A percentile compares a stretch with the other conserved stretches of the same genome.
Evolutionary conservation across 53 echinoderm and acorn worm genomes (phyloP).

Genomic region (Hippasteria phrygiana): DNA sequence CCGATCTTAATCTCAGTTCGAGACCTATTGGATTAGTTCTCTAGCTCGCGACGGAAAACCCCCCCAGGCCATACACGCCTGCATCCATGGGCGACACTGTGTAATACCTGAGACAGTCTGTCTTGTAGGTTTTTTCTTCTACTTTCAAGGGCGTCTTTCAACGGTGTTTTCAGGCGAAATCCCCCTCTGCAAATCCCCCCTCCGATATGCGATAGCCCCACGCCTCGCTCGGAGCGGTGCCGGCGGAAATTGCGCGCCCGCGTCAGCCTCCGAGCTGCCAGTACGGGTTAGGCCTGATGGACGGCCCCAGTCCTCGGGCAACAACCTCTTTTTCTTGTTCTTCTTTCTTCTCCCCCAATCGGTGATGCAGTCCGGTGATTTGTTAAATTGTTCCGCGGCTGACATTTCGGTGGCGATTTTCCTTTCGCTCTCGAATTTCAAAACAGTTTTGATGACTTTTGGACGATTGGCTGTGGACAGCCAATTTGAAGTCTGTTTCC

Average conservation of each 20-base stretch:
- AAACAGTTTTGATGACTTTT: conserved; percentile 25
- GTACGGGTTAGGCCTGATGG: conserved; percentile 48
- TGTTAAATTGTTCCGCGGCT: conserved; percentile 8
- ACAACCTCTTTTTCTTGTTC: conserved; percentile 30
- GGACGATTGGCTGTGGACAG: background rate
- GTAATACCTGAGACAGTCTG: background rate
- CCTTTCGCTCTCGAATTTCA: conserved; percentile 24
- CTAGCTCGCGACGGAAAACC: background rate
- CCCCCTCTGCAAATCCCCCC: conserved; percentile 41
- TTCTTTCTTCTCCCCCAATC: background rate
- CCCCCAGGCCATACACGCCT: conserved; percentile 7
- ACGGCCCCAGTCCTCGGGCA: conserved; percentile 8
- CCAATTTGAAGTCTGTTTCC: background rate
- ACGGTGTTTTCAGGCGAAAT: conserved; percentile 37
- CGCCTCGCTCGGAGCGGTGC: conserved; percentile 59
- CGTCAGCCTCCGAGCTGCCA: conserved; percentile 39
- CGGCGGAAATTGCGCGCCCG: conserved; percentile 66
- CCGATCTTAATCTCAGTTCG: conserved; percentile 4
- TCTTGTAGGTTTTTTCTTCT: background rate
- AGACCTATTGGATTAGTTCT: conserved; percentile 15
- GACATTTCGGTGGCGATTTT: background rate
- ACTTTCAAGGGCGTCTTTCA: conserved; percentile 31
- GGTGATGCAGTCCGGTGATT: conserved; percentile 8
- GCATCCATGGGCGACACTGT: background rate
- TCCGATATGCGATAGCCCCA: conserved; percentile 58